Evolutionary conservation across 2,888 invertebrate genomes (phyloP), one percentile per base, ranked within the genome.

Genomic region (Oxytorus armatus): DNA sequence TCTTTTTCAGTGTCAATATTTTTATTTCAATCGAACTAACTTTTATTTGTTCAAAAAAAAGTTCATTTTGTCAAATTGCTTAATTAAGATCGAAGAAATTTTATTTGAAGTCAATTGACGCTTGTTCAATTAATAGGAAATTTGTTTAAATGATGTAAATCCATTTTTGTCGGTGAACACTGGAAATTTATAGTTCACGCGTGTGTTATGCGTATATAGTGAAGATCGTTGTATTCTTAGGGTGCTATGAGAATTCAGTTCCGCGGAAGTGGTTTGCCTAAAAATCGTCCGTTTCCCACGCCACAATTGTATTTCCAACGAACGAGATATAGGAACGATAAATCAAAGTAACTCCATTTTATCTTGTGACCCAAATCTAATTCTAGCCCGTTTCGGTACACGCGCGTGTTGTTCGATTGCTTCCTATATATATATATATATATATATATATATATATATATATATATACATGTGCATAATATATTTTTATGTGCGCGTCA

Each of bases 291-390:
- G 33, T 33, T 29, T n/a, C n/a, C 49, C 25, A 2, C 49, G 39
- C 23, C 14, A 23, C 39, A 63, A 61, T 69, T 77, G 72, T 77
- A 77, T 77, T 66, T 65, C 57, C 21, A 77, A 55, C 55, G 23
- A 36, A 49, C 44, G 23, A 18, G 29, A 25, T n/a, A 42, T 3
- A 61, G 25, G 10, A 10, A 36, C 57, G 21, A 57, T 72, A 77
- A 72, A 77, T 77, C 70, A 72, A 77, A 77, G 59, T 59, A 66
- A 72, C 65, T 57, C 72, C 44, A 66, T 47, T 77, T 66, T 72
- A 72, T 77, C 70, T 59, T 49, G 23, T 65, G 65, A 77, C 72
- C 77, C 29, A 77, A 72, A 77, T 77, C 65, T 72, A 77, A 72
- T 72, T 29, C 29, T 16, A 69, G 29, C 49, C 57, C 39, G 39